Evolutionary conservation across 2,888 invertebrate genomes (phyloP), one percentile per base, ranked within the genome.

Genomic region (Pterostichus madidus): DNA sequence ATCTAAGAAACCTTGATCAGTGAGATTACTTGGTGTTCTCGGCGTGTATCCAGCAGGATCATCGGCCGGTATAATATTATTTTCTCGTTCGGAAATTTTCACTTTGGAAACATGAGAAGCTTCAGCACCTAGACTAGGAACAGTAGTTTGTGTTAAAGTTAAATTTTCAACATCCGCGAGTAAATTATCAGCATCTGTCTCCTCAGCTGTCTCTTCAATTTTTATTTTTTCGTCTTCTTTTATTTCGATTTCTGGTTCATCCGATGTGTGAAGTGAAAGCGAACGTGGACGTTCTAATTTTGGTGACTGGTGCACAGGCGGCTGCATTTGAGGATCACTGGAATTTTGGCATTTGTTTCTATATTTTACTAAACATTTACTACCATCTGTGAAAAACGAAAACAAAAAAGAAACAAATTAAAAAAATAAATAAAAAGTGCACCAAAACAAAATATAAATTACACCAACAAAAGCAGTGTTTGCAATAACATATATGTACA

Each of bases 1-100:
- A 90, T 95, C 95, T 86, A 95, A 92, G 89, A 93, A 95, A 59
- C 94, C 94, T 86, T 93, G 92, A 73, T 93, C 93, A 17, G 94
- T 94, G 73, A 90, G 86, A 85, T 90, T 89, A 86, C 88, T 89
- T 46, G 90, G 89, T 52, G 88, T 89, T 84, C 80, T 76, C 0
- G 53, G 87, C 83, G 78, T 86, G 87, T 84, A 90, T 90, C 83
- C 87, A 88, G 46, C 87, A 87, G 31, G 87, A 87, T 86, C 89
- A 89, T 84, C 88, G 87, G 44, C 86, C 86, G 78, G 78, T 79
- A 84, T 81, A 35, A 83, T 83, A 56, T 83, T 77, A 53, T 80
- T 83, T 52, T 83, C 84, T 79, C 80, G 76, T 81, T 76, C 78
- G 11, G 81, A 39, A 59, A 81, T 75, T 49, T 59, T 75, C 5